A percentile compares a stretch with the other conserved stretches of the same genome.
These are phyloP conservation scores for Burhinus oedicnemus DNA, from an alignment of 2,113 vertebrate genomes.

Conservation along the genomic window DNA sequence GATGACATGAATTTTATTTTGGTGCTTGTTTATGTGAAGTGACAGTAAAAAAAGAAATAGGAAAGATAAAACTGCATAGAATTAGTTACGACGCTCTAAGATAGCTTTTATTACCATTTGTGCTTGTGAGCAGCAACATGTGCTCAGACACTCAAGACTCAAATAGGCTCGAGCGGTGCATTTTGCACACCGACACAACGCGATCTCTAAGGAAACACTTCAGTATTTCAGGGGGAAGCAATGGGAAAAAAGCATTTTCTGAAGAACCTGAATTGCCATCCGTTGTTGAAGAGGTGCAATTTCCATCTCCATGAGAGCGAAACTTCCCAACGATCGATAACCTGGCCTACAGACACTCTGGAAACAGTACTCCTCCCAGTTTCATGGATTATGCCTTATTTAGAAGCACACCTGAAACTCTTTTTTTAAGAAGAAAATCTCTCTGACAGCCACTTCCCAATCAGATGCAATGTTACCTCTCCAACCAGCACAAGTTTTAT, in stretches of 20 bases:
- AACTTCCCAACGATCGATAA: neutral
- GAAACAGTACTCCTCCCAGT: neutral
- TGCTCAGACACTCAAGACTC: neutral
- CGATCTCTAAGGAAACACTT: neutral
- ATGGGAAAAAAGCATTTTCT: neutral
- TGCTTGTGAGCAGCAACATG: neutral
- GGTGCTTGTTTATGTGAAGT: neutral
- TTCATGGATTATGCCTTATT: neutral
- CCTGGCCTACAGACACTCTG: neutral
- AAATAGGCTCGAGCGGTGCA: fast-evolving
- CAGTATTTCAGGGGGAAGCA: neutral
- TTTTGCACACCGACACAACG: neutral
- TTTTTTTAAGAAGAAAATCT: neutral
- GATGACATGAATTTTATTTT: neutral
- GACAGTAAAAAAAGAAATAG: neutral
- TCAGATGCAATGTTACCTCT: neutral
- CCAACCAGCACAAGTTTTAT: neutral
- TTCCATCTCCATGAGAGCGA: neutral
- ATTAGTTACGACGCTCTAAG: neutral
- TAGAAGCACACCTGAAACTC: neutral
- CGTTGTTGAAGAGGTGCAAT: neutral
- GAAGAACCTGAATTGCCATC: neutral
- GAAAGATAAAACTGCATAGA: neutral
- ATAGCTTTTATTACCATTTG: neutral
- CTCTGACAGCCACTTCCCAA: neutral